Percentiles rank a stretch among this genome's conserved stretches.
Evolutionary conservation across 2,888 invertebrate genomes (phyloP).

Genomic region (Aphidius colemani): DNA sequence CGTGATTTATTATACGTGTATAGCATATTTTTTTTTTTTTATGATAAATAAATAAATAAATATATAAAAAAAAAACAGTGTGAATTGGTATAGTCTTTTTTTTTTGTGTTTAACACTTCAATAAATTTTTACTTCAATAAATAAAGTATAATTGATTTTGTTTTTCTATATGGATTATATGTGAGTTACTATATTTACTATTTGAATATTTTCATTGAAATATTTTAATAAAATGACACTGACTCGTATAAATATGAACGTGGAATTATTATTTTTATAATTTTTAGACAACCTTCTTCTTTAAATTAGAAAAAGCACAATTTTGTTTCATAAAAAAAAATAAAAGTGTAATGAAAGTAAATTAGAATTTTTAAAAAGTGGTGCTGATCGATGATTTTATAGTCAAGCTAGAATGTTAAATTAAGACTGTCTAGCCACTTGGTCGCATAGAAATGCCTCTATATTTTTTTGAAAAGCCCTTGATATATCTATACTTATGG

Average conservation of each 20-base stretch:
- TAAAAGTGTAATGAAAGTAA: neutral
- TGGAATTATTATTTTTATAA: too few species aligned
- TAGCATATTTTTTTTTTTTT: slow-evolving; percentile 3
- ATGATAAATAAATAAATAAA: neutral
- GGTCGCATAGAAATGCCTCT: too few species aligned
- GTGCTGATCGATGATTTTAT: neutral
- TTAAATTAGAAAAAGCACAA: neutral
- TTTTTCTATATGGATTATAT: neutral
- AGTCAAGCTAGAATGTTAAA: too few species aligned
- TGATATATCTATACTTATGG: too few species aligned
- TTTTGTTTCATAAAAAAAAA: neutral
- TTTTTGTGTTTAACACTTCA: neutral
- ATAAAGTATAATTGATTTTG: neutral
- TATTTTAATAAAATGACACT: neutral
- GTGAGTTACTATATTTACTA: neutral
- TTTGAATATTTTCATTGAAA: neutral
- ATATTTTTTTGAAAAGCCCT: too few species aligned
- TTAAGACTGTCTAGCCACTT: too few species aligned
- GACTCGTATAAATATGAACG: too few species aligned
- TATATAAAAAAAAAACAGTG: neutral
- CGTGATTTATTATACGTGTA: slow-evolving; percentile 20
- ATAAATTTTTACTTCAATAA: neutral
- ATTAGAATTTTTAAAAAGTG: neutral
- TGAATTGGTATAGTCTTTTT: slow-evolving; percentile 3
- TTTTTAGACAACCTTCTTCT: too few species aligned